These are phyloP conservation scores for Drosophila prosaltans DNA, from an alignment of 1,140 invertebrate species.

Conservation along the genomic window DNA sequence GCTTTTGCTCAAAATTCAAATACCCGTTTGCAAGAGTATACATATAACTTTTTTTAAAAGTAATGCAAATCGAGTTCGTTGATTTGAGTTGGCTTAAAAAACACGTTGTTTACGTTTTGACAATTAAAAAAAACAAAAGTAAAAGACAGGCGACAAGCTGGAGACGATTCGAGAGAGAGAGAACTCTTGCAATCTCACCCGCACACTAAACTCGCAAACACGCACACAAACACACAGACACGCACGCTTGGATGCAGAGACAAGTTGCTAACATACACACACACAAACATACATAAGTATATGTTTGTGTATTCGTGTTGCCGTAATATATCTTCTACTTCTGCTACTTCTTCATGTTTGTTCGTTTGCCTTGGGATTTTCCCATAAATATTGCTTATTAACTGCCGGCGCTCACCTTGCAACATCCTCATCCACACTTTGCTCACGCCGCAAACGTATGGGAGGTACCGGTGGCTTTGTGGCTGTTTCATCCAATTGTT, in stretches of 20 bases:
- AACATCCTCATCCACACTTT: conserved; percentile 68
- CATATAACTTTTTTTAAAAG: not conserved
- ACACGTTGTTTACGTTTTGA: conserved; percentile 76
- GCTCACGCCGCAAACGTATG: conserved; percentile 56
- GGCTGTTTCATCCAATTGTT: conserved; percentile 33
- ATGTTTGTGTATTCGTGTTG: conserved; percentile 28
- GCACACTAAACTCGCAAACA: conserved; percentile 25
- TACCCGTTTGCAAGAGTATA: not conserved
- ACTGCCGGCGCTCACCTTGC: conserved; percentile 58
- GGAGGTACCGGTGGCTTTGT: conserved; percentile 54
- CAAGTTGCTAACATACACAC: not conserved
- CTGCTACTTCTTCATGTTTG: conserved; percentile 23
- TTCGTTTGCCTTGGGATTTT: conserved; percentile 26
- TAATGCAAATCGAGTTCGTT: conserved; percentile 39
- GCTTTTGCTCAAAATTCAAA: not conserved
- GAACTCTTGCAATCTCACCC: conserved; percentile 9
- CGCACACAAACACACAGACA: conserved; percentile 17
- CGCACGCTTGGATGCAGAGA: conserved; percentile 16
- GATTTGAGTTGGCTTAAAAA: conserved; percentile 35
- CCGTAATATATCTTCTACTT: conserved; percentile 23
- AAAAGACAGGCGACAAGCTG: conserved; percentile 12
- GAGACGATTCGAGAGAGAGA: conserved; percentile 42
- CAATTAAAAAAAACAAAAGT: conserved; percentile 45
- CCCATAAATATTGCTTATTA: conserved; percentile 22
- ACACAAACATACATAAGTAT: not conserved